Percentiles rank a stretch among this genome's conserved stretches.
These are phyloP conservation scores for Lepus oiostolus DNA, from an alignment of 2,797 vertebrate genomes.

Conservation along the genomic window DNA sequence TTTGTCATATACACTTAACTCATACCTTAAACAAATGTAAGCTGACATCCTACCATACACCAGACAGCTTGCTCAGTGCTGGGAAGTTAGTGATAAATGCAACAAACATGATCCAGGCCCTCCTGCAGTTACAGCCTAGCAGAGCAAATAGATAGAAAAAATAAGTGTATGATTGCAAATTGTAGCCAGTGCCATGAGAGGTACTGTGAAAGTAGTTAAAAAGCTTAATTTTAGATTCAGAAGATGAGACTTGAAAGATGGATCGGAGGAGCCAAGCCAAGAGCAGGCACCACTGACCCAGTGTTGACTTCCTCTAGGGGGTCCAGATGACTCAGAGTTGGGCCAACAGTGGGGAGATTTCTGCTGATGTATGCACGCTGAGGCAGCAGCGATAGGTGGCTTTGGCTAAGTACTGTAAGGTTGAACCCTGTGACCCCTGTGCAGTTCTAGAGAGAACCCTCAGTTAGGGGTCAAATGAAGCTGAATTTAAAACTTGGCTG, in stretches of 20 bases:
- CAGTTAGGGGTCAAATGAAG: background rate
- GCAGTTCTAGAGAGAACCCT: background rate
- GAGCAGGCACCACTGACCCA: background rate
- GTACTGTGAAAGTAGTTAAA: background rate
- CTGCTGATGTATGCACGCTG: background rate
- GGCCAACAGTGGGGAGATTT: background rate
- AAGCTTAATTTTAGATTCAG: background rate
- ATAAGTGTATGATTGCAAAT: background rate
- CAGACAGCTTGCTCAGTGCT: background rate
- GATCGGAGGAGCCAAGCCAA: background rate
- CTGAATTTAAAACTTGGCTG: background rate
- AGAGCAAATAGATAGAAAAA: background rate
- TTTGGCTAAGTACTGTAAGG: background rate
- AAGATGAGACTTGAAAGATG: constrained; percentile 18
- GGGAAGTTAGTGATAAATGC: background rate
- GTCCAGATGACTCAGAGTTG: background rate
- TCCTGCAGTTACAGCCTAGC: background rate
- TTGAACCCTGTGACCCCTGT: background rate
- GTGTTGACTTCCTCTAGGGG: constrained; percentile 5
- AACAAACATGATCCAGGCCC: background rate
- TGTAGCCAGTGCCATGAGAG: background rate
- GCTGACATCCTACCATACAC: background rate
- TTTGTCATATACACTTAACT: background rate
- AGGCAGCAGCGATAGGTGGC: background rate
- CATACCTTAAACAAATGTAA: background rate